Conservation (phyloP, 2,797 vertebrate species). For the Urosaurus nigricauda region DNA sequence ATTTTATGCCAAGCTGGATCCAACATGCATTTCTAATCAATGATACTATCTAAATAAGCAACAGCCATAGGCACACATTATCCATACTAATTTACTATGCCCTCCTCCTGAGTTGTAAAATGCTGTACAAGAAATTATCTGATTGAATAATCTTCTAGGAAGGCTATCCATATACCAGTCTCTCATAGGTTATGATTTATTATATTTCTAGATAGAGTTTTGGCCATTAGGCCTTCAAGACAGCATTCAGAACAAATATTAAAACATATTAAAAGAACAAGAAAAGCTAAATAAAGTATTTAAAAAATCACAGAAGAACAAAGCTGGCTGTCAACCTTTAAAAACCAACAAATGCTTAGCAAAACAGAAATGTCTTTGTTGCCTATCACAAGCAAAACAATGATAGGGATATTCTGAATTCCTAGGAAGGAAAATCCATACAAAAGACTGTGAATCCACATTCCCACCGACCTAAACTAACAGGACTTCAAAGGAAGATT, state of each 20-base stretch:
- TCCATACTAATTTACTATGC: neutral
- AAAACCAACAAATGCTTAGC: constrained; percentile 6
- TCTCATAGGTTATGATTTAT: neutral
- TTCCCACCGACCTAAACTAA: neutral
- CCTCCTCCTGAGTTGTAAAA: neutral
- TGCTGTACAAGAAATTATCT: neutral
- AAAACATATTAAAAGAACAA: neutral
- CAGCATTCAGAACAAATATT: neutral
- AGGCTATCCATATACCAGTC: neutral
- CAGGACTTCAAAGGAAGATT: neutral
- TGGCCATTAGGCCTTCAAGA: neutral
- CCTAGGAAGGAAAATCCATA: neutral
- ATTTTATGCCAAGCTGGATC: neutral
- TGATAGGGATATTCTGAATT: neutral
- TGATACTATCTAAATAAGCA: too few species aligned
- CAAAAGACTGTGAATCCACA: neutral
- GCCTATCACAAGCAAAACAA: neutral
- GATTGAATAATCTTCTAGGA: neutral
- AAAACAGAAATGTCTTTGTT: neutral
- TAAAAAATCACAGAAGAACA: neutral
- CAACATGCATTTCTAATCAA: neutral
- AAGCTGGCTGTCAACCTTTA: neutral
- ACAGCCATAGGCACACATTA: neutral
- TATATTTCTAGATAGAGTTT: neutral
- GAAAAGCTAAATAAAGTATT: neutral